These are phyloP conservation scores for Nibea albiflora DNA, from an alignment of 2,113 vertebrate genomes.

Conservation along the genomic window DNA sequence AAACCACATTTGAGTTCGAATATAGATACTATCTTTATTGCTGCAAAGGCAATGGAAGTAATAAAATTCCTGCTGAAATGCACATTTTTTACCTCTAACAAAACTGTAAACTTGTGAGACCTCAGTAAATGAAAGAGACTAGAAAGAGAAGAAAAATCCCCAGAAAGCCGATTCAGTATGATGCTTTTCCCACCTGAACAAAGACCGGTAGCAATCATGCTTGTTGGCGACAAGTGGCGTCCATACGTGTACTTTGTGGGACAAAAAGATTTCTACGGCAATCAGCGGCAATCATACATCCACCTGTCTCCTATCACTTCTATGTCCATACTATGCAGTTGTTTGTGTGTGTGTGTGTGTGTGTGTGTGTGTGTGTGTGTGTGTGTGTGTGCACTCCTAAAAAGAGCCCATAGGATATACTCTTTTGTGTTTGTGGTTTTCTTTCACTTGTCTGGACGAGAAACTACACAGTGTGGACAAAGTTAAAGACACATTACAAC, in stretches of 20 bases:
- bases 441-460: neutral
- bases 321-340: neutral
- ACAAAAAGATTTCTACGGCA: neutral
- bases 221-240: neutral
- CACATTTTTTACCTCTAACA: conserved; percentile 21
- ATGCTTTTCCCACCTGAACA: neutral
- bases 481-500: neutral
- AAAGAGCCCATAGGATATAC: neutral
- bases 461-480: neutral
- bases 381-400: neutral
- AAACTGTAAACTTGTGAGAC: conserved; percentile 25
- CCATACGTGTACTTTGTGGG: neutral
- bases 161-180: neutral
- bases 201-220: neutral
- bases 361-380: too few species aligned
- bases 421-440: neutral
- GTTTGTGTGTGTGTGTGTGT: neutral
- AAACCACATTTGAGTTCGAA: conserved; percentile 37
- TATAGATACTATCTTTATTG: conserved; percentile 13
- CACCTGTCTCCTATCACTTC: neutral
- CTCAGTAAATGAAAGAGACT: neutral
- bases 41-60: conserved; percentile 3
- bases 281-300: neutral
- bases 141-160: neutral
- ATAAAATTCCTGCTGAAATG: conserved; percentile 23